phyloP scores from a whole-genome alignment of 2,797 vertebrate species.

The Garrulus glandarius region DNA sequence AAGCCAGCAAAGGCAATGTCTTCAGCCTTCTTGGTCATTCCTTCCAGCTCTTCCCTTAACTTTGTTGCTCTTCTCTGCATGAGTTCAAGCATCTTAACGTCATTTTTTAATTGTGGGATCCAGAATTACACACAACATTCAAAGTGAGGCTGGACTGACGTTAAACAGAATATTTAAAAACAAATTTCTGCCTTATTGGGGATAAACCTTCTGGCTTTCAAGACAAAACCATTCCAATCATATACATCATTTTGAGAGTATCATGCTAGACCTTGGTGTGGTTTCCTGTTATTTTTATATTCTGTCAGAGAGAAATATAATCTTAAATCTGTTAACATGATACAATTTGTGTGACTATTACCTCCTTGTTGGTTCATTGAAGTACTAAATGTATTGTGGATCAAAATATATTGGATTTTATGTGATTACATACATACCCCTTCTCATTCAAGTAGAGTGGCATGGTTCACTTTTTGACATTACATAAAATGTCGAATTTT shows the following conservation, averaged over 20 bases:
- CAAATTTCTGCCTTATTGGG: background rate
- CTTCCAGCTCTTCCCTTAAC: background rate
- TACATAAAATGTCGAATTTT: background rate
- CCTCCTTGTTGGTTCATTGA: background rate
- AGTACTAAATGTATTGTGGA: background rate
- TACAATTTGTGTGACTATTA: background rate
- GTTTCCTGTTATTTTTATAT: background rate
- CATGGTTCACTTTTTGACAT: background rate
- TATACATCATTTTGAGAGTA: background rate
- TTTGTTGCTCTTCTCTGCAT: background rate
- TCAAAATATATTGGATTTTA: background rate
- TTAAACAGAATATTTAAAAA: background rate
- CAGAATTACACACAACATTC: background rate
- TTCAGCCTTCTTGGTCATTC: background rate
- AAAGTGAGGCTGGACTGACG: background rate
- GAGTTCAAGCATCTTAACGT: background rate
- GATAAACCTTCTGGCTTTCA: background rate
- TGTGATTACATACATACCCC: background rate
- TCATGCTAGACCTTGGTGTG: background rate
- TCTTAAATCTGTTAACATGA: background rate
- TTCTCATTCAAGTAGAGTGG: background rate
- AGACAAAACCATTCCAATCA: accelerated
- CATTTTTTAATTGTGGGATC: background rate
- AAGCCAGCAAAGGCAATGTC: background rate
- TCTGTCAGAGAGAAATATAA: accelerated